phyloP scores from a whole-genome alignment of 2,888 invertebrate species.

The Creontiades dilutus region DNA sequence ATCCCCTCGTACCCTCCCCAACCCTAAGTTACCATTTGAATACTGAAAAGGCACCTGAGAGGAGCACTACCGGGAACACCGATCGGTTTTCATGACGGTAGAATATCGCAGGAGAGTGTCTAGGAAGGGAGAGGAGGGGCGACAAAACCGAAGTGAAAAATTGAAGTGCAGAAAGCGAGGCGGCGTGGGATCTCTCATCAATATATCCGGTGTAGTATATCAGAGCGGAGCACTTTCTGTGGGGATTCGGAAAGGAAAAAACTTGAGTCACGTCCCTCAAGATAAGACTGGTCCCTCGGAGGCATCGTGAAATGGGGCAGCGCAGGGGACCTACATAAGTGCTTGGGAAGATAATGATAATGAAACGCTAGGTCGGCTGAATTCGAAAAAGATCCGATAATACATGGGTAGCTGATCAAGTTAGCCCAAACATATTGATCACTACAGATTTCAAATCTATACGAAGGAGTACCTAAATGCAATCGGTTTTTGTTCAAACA shows the following conservation, averaged over 20 bases:
- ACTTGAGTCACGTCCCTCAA: background rate
- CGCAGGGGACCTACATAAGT: background rate
- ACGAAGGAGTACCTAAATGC: no score
- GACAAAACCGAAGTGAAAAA: background rate
- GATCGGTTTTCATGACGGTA: conserved; percentile 2
- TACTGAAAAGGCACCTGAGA: conserved; percentile 17
- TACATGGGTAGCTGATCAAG: background rate
- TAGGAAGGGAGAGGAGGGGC: background rate
- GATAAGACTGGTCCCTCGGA: background rate
- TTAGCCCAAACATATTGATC: no score
- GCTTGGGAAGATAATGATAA: background rate
- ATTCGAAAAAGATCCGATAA: background rate
- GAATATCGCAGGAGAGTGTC: background rate
- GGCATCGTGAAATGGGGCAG: background rate
- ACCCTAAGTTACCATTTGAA: conserved; percentile 17
- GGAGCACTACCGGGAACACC: background rate
- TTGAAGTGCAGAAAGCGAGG: background rate
- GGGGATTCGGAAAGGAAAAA: background rate
- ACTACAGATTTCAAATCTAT: no score
- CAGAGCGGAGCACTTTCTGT: background rate
- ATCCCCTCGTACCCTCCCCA: background rate
- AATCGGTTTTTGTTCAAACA: no score
- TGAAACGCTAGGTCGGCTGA: background rate
- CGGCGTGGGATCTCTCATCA: background rate
- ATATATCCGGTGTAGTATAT: conserved; percentile 28